Evolutionary conservation across 2,113 vertebrate genomes (phyloP).

Genomic region (Caretta caretta): DNA sequence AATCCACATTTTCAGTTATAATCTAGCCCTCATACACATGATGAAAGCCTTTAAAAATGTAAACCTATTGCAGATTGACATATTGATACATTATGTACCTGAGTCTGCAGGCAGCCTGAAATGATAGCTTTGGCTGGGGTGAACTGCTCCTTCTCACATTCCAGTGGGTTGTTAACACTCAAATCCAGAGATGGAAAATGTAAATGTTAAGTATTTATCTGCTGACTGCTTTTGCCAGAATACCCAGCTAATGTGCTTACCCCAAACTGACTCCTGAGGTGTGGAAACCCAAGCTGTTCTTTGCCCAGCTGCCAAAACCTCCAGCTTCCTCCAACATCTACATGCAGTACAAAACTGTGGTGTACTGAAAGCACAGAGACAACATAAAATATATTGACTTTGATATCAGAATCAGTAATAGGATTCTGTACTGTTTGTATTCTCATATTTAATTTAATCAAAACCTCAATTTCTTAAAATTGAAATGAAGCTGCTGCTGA

Average conservation of each 20-base stretch:
- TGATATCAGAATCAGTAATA: neutral
- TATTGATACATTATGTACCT: neutral
- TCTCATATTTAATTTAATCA: neutral
- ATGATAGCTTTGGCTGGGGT: neutral
- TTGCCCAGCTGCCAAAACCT: neutral
- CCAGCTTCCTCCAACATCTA: neutral
- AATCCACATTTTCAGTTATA: neutral
- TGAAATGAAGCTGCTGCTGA: neutral
- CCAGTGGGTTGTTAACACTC: neutral
- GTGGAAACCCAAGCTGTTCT: neutral
- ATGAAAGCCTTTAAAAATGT: neutral
- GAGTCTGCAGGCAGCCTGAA: neutral
- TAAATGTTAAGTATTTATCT: neutral
- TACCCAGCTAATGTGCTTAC: neutral
- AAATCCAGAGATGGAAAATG: neutral
- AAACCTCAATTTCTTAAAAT: neutral
- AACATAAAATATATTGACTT: accelerated
- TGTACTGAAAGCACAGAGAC: neutral
- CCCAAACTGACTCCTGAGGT: neutral
- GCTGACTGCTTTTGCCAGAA: neutral
- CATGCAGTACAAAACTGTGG: neutral
- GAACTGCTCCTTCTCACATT: neutral
- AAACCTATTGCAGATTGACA: neutral
- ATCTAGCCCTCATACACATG: accelerated
- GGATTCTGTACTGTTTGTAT: neutral